phyloP scores from a whole-genome alignment of 92 coral and sea anemone genomes.

The Desmophyllum pertusum region DNA sequence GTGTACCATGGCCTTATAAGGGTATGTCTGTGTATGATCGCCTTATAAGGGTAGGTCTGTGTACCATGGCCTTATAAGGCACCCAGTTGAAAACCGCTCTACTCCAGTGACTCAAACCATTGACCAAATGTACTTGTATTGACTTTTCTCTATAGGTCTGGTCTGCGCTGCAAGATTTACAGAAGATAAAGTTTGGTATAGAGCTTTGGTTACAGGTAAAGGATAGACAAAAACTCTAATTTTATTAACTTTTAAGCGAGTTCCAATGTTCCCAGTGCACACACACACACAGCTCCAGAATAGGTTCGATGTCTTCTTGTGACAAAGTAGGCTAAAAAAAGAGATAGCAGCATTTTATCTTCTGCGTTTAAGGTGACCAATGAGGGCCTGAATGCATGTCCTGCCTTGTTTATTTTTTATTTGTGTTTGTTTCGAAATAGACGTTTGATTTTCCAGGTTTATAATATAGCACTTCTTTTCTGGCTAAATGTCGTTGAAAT shows the following conservation, averaged over 20 bases:
- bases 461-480: background rate
- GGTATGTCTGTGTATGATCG: conserved; percentile 27
- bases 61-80: background rate
- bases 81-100: too few relatives aligned
- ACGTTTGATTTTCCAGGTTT: background rate
- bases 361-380: background rate
- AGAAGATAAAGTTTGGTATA: conserved; percentile 92
- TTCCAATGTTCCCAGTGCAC: background rate
- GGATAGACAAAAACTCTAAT: background rate
- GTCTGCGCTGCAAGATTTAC: conserved; percentile 94
- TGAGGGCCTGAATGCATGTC: background rate
- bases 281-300: background rate
- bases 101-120: background rate
- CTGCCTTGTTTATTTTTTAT: background rate
- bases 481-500: too few relatives aligned
- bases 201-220: conserved; percentile 89
- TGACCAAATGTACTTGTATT: background rate
- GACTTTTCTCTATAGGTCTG: conserved; percentile 54
- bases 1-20: conserved; percentile 93
- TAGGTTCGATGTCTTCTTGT: too few relatives aligned
- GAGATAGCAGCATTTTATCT: too few relatives aligned
- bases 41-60: conserved; percentile 40
- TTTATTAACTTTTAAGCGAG: too few relatives aligned
- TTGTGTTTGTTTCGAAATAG: background rate
- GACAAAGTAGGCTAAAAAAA: too few relatives aligned